Evolutionary conservation across 2,113 vertebrate genomes (phyloP).

Genomic region (Dendropsophus ebraccatus): DNA sequence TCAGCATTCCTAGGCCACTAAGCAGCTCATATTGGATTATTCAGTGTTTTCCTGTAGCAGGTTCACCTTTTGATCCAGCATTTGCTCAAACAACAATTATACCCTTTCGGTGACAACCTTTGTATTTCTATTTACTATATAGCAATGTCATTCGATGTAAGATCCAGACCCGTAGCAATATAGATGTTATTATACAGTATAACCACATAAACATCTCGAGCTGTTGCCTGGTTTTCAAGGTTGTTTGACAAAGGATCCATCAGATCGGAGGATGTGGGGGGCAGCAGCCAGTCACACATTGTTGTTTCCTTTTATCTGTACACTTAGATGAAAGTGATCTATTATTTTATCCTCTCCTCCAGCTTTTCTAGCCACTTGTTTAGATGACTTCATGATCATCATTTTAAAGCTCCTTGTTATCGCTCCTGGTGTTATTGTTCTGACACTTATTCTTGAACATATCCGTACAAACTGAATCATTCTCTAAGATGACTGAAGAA

Average conservation of each 20-base stretch:
- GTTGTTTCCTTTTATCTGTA: background rate
- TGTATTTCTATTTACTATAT: background rate
- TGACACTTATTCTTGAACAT: too few species aligned
- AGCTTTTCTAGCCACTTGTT: too few species aligned
- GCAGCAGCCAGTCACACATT: background rate
- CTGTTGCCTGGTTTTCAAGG: background rate
- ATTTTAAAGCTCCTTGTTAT: too few species aligned
- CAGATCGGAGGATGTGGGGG: background rate
- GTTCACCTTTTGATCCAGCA: background rate
- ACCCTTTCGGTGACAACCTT: background rate
- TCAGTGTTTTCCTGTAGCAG: background rate
- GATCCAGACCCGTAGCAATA: background rate
- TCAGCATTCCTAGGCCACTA: too few species aligned
- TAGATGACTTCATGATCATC: too few species aligned
- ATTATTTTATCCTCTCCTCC: too few species aligned
- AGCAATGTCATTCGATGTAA: background rate
- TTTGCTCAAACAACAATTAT: background rate
- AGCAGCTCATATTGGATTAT: too few species aligned
- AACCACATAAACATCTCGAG: background rate
- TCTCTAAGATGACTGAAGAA: too few species aligned
- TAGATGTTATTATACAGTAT: background rate
- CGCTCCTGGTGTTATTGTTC: too few species aligned
- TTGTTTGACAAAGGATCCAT: background rate
- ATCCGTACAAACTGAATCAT: too few species aligned
- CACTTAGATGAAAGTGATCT: background rate